Conservation (phyloP, 2,888 invertebrate species). For the Cyrtodaria siliqua region DNA sequence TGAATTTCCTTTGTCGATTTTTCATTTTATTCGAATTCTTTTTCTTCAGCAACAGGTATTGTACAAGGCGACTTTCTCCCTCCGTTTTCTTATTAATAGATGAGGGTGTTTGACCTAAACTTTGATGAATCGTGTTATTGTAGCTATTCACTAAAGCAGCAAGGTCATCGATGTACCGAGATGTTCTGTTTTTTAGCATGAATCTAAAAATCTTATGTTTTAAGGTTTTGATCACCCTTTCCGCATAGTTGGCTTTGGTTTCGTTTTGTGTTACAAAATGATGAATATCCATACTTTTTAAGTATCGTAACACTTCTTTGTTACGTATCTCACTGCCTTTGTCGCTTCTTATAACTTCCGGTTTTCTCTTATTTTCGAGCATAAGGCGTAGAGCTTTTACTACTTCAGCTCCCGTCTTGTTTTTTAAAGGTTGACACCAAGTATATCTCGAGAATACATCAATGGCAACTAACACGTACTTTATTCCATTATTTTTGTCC, state of each 20-base stretch:
- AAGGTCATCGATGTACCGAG: slow-evolving; percentile 26
- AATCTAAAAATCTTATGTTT: slow-evolving; percentile 17
- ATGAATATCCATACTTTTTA: slow-evolving; percentile 22
- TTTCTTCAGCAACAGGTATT: slow-evolving; percentile 17
- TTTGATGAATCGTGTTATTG: slow-evolving; percentile 39
- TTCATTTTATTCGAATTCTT: no score
- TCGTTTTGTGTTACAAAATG: slow-evolving; percentile 16
- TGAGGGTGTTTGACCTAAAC: no score
- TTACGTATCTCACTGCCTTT: slow-evolving; percentile 29
- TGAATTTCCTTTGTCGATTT: slow-evolving; percentile 23
- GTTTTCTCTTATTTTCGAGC: slow-evolving; percentile 32
- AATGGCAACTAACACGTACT: slow-evolving; percentile 27
- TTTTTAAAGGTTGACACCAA: slow-evolving; percentile 32
- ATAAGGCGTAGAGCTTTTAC: slow-evolving; percentile 26
- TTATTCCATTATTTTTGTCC: slow-evolving; percentile 23
- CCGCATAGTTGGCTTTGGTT: no score
- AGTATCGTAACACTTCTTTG: slow-evolving; percentile 22
- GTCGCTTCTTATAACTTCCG: slow-evolving; percentile 32
- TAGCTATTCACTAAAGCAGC: slow-evolving; percentile 21
- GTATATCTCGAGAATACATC: slow-evolving; percentile 36
- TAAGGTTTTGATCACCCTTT: slow-evolving; percentile 14
- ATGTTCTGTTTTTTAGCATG: slow-evolving; percentile 11
- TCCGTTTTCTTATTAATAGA: slow-evolving; percentile 13
- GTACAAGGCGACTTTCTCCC: slow-evolving; percentile 16
- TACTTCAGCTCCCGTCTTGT: slow-evolving; percentile 23